phyloP scores from a whole-genome alignment of 2,797 vertebrate genomes.

The Enteromius anoplus region DNA sequence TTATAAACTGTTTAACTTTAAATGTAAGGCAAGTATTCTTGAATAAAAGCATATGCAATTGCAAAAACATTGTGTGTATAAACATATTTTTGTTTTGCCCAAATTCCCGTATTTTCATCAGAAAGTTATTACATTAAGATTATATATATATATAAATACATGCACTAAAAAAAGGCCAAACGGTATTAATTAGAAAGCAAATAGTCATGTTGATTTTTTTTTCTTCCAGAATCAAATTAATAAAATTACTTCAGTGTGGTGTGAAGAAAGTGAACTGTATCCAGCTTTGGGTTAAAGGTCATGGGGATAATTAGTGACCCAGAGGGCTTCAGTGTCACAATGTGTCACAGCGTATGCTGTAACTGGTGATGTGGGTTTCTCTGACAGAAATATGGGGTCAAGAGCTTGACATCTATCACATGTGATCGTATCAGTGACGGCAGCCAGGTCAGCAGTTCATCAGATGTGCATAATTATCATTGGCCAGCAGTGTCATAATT shows the following conservation, averaged over 20 bases:
- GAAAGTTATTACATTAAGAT: not conserved
- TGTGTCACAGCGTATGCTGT: constrained; percentile 32
- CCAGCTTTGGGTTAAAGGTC: constrained; percentile 48
- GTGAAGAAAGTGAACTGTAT: constrained; percentile 55
- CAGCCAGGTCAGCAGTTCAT: not conserved
- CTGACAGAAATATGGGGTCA: constrained; percentile 38
- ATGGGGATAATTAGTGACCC: constrained; percentile 62
- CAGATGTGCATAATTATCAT: constrained; percentile 23
- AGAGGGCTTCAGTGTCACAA: constrained; percentile 27
- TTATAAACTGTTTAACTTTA: not conserved
- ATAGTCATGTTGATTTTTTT: constrained; percentile 17
- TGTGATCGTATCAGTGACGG: constrained; percentile 30
- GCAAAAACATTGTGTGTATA: no score
- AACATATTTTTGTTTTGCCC: no score
- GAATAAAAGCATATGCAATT: not conserved
- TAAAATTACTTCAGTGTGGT: constrained; percentile 66
- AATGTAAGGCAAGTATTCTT: not conserved
- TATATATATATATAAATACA: not conserved
- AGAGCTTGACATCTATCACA: constrained; percentile 36
- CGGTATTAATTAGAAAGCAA: constrained; percentile 8
- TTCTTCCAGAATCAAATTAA: constrained; percentile 66
- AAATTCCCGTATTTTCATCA: no score
- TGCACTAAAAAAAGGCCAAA: not conserved
- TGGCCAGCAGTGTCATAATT: constrained; percentile 24
- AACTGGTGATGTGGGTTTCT: constrained; percentile 25